Evolutionary conservation across 2,888 invertebrate species (phyloP).

Genomic region (Coleophora deauratella): DNA sequence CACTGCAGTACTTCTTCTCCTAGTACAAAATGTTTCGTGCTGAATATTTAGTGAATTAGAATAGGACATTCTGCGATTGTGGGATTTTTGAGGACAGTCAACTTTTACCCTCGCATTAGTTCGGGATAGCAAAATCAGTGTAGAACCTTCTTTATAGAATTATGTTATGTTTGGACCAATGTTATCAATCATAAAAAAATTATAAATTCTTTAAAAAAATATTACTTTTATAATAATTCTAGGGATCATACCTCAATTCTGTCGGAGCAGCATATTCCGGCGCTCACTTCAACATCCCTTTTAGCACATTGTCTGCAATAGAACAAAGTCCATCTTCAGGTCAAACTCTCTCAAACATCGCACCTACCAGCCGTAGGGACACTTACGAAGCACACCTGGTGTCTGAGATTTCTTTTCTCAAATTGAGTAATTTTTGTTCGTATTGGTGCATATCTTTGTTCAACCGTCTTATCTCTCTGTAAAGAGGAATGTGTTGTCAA

Average conservation of each 20-base stretch:
- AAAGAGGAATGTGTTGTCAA: slow-evolving; percentile 2
- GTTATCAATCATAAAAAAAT: too few relatives aligned
- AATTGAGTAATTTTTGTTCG: slow-evolving; percentile 38
- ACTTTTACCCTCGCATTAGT: too few relatives aligned
- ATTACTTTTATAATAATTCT: too few relatives aligned
- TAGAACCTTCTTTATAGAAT: too few relatives aligned
- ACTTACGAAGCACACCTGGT: slow-evolving; percentile 35
- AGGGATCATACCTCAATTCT: slow-evolving; percentile 35
- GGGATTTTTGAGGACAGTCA: too few relatives aligned
- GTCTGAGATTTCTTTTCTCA: slow-evolving; percentile 37
- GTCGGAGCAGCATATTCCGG: slow-evolving; percentile 39
- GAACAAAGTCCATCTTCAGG: not conserved
- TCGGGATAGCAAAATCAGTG: too few relatives aligned
- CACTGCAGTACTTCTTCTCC: too few relatives aligned
- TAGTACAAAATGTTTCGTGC: too few relatives aligned
- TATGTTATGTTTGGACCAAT: slow-evolving; percentile 37
- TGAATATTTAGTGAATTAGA: too few relatives aligned
- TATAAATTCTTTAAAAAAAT: too few relatives aligned
- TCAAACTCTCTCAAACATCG: not conserved
- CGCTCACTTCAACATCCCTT: slow-evolving; percentile 50
- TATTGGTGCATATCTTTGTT: slow-evolving; percentile 44
- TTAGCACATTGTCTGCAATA: slow-evolving; percentile 38
- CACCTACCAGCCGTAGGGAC: not conserved
- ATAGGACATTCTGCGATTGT: too few relatives aligned
- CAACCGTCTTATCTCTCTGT: slow-evolving; percentile 50